Conservation (phyloP, 2,113 vertebrate species). For the Takifugu flavidus region DNA sequence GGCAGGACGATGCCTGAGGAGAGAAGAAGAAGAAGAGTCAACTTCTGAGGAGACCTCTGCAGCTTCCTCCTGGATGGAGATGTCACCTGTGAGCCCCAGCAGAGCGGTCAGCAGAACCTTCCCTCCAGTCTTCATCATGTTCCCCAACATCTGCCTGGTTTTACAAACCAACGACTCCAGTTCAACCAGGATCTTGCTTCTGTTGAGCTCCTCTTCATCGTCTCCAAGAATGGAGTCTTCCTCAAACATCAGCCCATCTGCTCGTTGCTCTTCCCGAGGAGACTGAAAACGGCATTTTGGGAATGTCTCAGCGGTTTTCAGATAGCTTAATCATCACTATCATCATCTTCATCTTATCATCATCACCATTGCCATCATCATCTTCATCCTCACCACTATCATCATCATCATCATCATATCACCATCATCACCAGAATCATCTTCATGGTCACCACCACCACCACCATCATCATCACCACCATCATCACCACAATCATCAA, state of each 20-base stretch:
- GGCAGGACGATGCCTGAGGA: constrained; percentile 88
- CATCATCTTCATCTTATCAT: no score
- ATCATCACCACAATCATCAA: no score
- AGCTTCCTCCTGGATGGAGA: not conserved
- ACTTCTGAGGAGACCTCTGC: not conserved
- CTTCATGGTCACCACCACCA: not conserved
- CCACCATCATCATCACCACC: no score
- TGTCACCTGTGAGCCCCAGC: constrained; percentile 76
- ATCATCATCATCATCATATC: no score
- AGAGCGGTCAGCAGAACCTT: constrained; percentile 88
- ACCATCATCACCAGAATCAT: no score
- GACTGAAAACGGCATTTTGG: not conserved
- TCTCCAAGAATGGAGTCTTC: constrained; percentile 71
- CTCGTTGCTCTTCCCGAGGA: constrained; percentile 60
- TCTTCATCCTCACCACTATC: no score
- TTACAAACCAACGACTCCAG: constrained; percentile 79
- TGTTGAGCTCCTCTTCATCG: constrained; percentile 63
- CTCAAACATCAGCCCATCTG: constrained; percentile 81
- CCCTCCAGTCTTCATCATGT: constrained; percentile 86
- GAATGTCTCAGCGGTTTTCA: no score
- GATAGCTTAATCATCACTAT: no score
- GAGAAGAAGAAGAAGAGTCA: not conserved
- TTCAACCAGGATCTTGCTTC: constrained; percentile 79
- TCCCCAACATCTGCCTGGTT: constrained; percentile 84
- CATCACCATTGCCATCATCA: no score